phyloP scores from a whole-genome alignment of 2,797 vertebrate genomes.

The Halcyon chelicuti region DNA sequence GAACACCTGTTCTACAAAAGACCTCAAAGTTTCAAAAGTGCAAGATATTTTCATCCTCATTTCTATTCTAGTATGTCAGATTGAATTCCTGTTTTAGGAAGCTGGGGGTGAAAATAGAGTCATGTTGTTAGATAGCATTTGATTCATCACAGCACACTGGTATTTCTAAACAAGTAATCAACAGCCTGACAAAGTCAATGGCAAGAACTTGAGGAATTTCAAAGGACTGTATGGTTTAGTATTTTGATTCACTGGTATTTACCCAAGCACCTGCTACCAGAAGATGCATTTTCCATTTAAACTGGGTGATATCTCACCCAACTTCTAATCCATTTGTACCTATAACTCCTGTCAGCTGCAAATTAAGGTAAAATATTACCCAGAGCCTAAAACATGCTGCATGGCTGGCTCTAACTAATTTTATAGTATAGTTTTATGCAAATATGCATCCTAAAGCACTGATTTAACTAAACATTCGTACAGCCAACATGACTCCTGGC shows the following conservation, averaged over 20 bases:
- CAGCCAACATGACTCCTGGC: not conserved
- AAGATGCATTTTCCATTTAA: not conserved
- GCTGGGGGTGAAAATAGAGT: not conserved
- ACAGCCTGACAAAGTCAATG: not conserved
- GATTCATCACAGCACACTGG: not conserved
- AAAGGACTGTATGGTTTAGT: rapidly evolving
- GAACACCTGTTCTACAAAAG: not conserved
- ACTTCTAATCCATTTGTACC: not conserved
- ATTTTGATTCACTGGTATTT: not conserved
- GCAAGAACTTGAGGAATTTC: not conserved
- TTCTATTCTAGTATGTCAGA: not conserved
- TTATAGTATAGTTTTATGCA: slow-evolving; percentile 1
- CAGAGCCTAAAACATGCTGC: not conserved
- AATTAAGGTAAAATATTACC: slow-evolving; percentile 10
- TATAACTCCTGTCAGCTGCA: not conserved
- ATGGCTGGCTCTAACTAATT: not conserved
- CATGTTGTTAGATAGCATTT: not conserved
- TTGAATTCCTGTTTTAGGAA: not conserved
- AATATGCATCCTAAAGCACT: not conserved
- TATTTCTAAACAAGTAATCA: not conserved
- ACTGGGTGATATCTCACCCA: not conserved
- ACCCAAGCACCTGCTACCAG: not conserved
- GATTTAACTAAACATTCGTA: not conserved
- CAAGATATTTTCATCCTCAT: not conserved
- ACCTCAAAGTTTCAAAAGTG: not conserved